Percentiles rank a stretch among this genome's conserved stretches.
phyloP scores from a whole-genome alignment of 1,140 invertebrate genomes.

The Gonatopus flavifemur region DNA sequence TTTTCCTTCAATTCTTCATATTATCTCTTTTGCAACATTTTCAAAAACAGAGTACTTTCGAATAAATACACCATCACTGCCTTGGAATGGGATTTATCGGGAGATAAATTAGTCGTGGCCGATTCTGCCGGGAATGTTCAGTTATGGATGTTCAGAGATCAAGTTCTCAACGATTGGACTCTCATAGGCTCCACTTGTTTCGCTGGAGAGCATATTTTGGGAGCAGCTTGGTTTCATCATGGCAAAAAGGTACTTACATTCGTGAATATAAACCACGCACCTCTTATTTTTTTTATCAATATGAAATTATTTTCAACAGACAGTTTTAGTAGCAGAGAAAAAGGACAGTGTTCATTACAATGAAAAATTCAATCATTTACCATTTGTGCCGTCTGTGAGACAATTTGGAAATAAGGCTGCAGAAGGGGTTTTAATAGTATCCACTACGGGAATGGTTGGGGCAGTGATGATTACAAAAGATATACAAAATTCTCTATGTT shows the following conservation, averaged over 20 bases:
- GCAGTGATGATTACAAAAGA: conserved; percentile 65
- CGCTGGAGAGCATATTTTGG: conserved; percentile 78
- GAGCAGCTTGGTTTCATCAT: conserved; percentile 81
- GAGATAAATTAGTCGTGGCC: conserved; percentile 75
- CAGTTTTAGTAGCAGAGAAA: conserved; percentile 67
- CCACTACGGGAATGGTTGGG: conserved; percentile 81
- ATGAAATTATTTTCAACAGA: conserved; percentile 29
- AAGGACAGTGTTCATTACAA: conserved; percentile 78
- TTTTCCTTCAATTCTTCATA: conserved; percentile 3
- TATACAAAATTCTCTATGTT: conserved; percentile 48
- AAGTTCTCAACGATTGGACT: conserved; percentile 81
- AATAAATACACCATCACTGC: conserved; percentile 69
- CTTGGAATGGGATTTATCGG: conserved; percentile 82
- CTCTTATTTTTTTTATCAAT: neutral
- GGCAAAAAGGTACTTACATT: conserved; percentile 66
- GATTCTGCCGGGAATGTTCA: conserved; percentile 75
- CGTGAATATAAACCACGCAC: neutral
- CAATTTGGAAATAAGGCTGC: conserved; percentile 82
- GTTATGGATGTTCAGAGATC: conserved; percentile 76
- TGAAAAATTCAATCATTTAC: conserved; percentile 81
- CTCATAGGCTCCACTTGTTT: conserved; percentile 58
- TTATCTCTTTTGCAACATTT: neutral
- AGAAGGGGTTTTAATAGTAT: conserved; percentile 80
- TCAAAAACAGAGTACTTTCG: conserved; percentile 55
- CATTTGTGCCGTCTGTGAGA: conserved; percentile 77